Conservation (phyloP, 2,113 vertebrate genomes). For the Apodemus sylvaticus region DNA sequence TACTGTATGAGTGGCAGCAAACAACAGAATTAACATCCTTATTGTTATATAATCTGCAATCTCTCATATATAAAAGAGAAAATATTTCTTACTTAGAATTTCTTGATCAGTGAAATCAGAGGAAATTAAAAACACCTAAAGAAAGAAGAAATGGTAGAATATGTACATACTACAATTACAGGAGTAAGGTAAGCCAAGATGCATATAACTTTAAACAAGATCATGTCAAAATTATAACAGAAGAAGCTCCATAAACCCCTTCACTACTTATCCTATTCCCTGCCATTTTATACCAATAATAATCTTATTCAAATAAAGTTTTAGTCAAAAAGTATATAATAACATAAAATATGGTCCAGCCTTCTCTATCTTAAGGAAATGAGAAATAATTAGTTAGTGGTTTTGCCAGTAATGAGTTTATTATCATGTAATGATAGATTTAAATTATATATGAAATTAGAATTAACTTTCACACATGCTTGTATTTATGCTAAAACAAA, state of each 20-base stretch:
- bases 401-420: not conserved
- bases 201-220: not conserved
- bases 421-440: not conserved
- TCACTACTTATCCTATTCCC: not conserved
- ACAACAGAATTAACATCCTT: conserved; percentile 13
- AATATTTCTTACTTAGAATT: not conserved
- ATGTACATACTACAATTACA: not conserved
- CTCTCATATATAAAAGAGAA: not conserved
- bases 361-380: not conserved
- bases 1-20: not conserved
- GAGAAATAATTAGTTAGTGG: not conserved
- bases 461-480: not conserved
- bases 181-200: not conserved
- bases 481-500: not conserved
- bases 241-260: not conserved
- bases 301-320: not conserved
- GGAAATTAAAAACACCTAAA: too few species aligned
- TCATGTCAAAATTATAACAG: not conserved
- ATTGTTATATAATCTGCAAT: not conserved
- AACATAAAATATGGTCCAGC: not conserved
- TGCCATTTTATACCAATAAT: not conserved
- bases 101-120: too few species aligned
- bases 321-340: not conserved
- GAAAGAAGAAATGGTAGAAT: not conserved
- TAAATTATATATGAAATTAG: not conserved